Conservation (phyloP, 2,797 vertebrate species). For the Graptemys geographica region DNA sequence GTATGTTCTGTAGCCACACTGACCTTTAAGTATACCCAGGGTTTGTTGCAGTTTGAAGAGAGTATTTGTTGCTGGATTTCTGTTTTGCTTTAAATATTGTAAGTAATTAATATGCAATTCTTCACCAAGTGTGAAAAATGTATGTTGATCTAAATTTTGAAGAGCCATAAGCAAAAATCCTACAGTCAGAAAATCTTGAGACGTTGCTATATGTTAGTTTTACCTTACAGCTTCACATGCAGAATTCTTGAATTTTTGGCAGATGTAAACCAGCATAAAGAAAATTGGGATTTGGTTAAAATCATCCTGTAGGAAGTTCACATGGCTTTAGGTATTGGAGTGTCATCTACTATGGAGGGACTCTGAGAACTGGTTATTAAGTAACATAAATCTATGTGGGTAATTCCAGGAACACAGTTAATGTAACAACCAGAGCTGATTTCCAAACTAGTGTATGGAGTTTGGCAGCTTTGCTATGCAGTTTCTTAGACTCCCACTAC, state of each 20-base stretch:
- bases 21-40: not conserved
- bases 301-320: not conserved
- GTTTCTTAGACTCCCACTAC: not conserved
- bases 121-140: not conserved
- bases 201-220: not conserved
- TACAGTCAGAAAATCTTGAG: not conserved
- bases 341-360: not conserved
- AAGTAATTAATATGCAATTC: not conserved
- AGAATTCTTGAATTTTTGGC: not conserved
- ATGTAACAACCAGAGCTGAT: not conserved
- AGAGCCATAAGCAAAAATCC: not conserved
- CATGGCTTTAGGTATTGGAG: not conserved
- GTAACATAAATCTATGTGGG: not conserved
- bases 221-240: not conserved
- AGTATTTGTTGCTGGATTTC: not conserved
- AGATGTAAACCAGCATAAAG: not conserved
- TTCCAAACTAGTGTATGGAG: too few species aligned
- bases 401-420: not conserved
- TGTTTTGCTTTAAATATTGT: not conserved
- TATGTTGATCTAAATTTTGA: not conserved
- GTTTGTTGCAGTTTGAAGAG: slow-evolving; percentile 26
- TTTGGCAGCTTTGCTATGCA: not conserved
- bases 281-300: not conserved
- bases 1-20: not conserved
- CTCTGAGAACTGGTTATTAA: not conserved